Percentiles rank a stretch among this genome's conserved stretches.
These are phyloP conservation scores for Trichonephila clavipes DNA, from an alignment of 1,140 invertebrate genomes.

Conservation along the genomic window DNA sequence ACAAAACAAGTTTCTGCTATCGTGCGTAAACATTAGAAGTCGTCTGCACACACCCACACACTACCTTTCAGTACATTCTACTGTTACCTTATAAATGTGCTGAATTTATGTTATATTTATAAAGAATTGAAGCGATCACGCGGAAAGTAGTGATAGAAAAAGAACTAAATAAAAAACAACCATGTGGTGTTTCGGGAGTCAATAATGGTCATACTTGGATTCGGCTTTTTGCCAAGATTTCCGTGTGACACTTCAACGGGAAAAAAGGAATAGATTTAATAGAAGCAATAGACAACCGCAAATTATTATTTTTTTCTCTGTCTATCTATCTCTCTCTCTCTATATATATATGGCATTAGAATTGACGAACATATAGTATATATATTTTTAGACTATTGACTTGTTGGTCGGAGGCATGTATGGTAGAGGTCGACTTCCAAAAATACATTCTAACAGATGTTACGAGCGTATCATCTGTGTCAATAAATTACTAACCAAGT, in stretches of 20 bases:
- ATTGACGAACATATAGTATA: background rate
- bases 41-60: background rate
- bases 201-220: background rate
- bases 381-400: constrained; percentile 8
- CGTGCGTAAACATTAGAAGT: background rate
- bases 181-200: constrained; percentile 18
- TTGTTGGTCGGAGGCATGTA: background rate
- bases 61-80: background rate
- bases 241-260: background rate
- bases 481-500: background rate
- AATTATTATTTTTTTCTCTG: constrained; percentile 8
- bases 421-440: background rate
- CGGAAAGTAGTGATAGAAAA: background rate
- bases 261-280: background rate
- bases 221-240: constrained; percentile 47
- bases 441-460: constrained; percentile 20
- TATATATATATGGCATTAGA: background rate
- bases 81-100: constrained; percentile 11
- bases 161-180: background rate
- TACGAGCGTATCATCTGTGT: background rate
- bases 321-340: background rate
- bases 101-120: constrained; percentile 53
- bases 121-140: constrained; percentile 28
- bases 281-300: constrained; percentile 15
- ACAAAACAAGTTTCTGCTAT: background rate